These are phyloP conservation scores for Bubo blakistoni DNA, from an alignment of 2,113 vertebrate genomes.

Conservation along the genomic window DNA sequence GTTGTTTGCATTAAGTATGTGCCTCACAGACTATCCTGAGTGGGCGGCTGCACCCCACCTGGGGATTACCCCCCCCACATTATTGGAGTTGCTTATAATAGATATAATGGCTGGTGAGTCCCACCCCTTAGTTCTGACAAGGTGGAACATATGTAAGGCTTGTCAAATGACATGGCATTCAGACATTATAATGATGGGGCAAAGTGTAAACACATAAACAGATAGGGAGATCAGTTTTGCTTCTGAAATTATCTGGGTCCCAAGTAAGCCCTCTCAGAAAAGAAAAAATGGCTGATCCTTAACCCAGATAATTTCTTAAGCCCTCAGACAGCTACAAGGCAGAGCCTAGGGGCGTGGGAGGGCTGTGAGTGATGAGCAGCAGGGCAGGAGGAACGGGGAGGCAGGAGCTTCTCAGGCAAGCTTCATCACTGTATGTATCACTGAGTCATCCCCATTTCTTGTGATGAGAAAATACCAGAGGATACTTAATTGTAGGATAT, in stretches of 20 bases:
- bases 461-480: background rate
- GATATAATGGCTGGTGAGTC: background rate
- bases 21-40: background rate
- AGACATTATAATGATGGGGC: background rate
- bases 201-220: background rate
- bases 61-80: background rate
- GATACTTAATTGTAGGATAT: background rate
- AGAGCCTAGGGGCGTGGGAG: background rate
- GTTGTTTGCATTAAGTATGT: background rate
- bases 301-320: background rate
- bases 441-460: background rate
- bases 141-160: background rate
- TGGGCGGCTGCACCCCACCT: background rate
- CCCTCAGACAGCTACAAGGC: background rate
- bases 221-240: background rate
- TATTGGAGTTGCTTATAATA: background rate
- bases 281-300: background rate
- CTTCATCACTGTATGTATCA: background rate
- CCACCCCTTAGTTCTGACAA: background rate
- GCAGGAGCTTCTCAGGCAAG: background rate
- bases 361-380: background rate
- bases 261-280: background rate
- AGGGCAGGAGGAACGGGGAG: background rate
- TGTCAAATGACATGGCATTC: background rate
- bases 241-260: background rate